These are phyloP conservation scores for Cheirogaleus major DNA, from an alignment of 2,797 vertebrate genomes.

Conservation along the genomic window DNA sequence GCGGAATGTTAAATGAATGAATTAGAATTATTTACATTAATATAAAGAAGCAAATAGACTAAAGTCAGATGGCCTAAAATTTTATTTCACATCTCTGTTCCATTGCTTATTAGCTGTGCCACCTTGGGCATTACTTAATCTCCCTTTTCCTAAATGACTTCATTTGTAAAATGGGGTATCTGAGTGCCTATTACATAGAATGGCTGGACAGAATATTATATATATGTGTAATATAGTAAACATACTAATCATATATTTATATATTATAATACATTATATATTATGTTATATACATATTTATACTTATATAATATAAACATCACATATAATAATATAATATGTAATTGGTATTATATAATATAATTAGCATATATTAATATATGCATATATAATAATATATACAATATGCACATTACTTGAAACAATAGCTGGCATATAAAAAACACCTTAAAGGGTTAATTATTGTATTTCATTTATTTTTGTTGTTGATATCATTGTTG, in stretches of 20 bases:
- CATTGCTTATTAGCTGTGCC: not conserved
- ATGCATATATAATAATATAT: not conserved
- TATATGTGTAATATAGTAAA: not conserved
- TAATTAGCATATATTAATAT: not conserved
- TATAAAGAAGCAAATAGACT: not conserved
- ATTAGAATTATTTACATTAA: not conserved
- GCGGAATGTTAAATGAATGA: not conserved
- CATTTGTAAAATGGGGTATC: not conserved
- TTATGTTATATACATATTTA: not conserved
- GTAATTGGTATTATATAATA: not conserved
- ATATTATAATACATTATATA: not conserved
- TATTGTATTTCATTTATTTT: not conserved
- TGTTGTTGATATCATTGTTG: not conserved
- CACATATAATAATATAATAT: not conserved
- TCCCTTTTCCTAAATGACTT: not conserved
- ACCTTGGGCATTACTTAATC: not conserved
- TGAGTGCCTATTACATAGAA: not conserved
- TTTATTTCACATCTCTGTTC: conserved; percentile 3
- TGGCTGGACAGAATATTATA: not conserved
- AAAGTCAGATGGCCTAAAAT: not conserved
- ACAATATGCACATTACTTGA: not conserved
- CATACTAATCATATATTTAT: not conserved
- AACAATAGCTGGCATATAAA: not conserved
- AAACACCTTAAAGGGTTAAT: not conserved
- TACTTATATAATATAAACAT: not conserved